phyloP scores from a whole-genome alignment of 2,113 vertebrate genomes.

The Grammomys dolichurus region DNA sequence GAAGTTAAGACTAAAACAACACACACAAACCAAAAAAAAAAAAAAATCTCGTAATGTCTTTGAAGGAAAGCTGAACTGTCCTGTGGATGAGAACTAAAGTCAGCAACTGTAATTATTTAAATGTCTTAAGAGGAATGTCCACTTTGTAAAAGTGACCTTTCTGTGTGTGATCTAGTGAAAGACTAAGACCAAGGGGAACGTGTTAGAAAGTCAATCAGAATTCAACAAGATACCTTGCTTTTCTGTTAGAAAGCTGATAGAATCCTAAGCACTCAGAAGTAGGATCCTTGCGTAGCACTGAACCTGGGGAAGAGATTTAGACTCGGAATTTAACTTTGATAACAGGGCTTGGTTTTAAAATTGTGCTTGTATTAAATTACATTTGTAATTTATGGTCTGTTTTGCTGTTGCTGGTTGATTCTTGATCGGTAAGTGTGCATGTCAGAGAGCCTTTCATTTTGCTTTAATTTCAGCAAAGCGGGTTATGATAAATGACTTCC shows the following conservation, averaged over 20 bases:
- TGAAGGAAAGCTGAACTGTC: constrained; percentile 81
- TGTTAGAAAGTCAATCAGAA: constrained; percentile 21
- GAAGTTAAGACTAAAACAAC: constrained; percentile 71
- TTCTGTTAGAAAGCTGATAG: constrained; percentile 34
- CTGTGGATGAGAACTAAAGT: constrained; percentile 66
- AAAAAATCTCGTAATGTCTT: constrained; percentile 33
- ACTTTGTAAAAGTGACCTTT: constrained; percentile 59
- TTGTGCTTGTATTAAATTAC: constrained; percentile 47
- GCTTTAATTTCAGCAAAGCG: constrained; percentile 79
- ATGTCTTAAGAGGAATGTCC: constrained; percentile 51
- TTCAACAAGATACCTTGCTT: constrained; percentile 37
- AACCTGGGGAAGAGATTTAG: constrained; percentile 48
- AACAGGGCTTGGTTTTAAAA: constrained; percentile 62
- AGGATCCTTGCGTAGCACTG: constrained; percentile 8
- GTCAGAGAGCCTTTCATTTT: constrained; percentile 82
- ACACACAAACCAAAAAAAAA: constrained; percentile 76
- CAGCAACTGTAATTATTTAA: constrained; percentile 66
- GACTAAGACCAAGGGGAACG: constrained; percentile 43
- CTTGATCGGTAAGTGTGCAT: constrained; percentile 37
- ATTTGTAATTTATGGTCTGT: constrained; percentile 57
- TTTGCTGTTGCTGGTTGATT: constrained; percentile 68
- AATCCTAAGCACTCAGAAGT: neutral
- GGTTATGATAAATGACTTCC: constrained; percentile 71
- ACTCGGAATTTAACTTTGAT: constrained; percentile 62
- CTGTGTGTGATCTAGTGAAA: constrained; percentile 41